Evolutionary conservation across 1,140 invertebrate genomes (phyloP).

Genomic region (Bradysia coprophila): DNA sequence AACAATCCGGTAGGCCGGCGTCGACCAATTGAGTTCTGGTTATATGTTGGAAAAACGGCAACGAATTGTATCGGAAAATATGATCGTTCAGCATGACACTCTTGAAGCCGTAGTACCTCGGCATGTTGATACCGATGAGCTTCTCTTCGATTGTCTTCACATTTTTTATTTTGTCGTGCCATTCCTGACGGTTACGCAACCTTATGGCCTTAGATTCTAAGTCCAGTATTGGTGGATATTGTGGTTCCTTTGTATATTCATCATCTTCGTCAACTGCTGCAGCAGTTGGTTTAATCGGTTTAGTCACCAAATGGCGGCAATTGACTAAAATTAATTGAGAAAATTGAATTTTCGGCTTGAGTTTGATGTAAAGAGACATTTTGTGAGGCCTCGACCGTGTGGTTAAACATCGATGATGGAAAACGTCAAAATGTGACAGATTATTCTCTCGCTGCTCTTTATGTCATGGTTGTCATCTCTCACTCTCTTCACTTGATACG

Average conservation of each 20-base stretch:
- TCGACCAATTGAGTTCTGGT: constrained; percentile 46
- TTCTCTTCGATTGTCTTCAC: constrained; percentile 64
- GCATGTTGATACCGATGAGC: constrained; percentile 58
- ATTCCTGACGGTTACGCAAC: constrained; percentile 22
- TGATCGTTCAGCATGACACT: constrained; percentile 38
- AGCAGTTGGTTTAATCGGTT: too few species aligned
- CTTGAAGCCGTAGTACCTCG: constrained; percentile 57
- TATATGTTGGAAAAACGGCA: constrained; percentile 43
- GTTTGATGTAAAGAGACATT: too few species aligned
- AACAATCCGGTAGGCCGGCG: constrained; percentile 24
- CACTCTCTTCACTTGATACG: too few species aligned
- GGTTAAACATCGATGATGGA: too few species aligned
- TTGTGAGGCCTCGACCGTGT: too few species aligned
- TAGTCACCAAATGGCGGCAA: too few species aligned
- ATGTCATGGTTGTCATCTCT: too few species aligned
- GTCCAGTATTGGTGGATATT: constrained; percentile 44
- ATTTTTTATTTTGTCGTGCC: constrained; percentile 37
- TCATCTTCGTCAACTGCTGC: too few species aligned
- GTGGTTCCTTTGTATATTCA: constrained; percentile 25
- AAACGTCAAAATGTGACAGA: too few species aligned
- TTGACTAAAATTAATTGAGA: too few species aligned
- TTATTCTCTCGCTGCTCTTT: too few species aligned
- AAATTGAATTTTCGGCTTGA: too few species aligned
- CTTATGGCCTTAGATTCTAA: constrained; percentile 22
- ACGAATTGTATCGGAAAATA: constrained; percentile 39